Conservation (phyloP, 2,888 invertebrate genomes). For the Euzetes globulus region DNA sequence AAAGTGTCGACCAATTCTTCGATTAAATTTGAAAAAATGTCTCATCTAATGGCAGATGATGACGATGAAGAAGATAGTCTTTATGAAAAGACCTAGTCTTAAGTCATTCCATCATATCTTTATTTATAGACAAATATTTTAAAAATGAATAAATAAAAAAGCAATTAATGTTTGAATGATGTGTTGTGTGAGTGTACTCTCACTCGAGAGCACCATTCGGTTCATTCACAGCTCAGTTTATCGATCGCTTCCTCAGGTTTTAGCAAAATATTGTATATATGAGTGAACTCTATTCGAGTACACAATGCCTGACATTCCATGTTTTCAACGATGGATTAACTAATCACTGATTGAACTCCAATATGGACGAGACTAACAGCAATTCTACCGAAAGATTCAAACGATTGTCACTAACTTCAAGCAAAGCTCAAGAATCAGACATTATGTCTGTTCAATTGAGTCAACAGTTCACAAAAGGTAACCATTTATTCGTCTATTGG, state of each 20-base stretch:
- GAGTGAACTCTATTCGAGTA: slow-evolving; percentile 9
- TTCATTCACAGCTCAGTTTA: slow-evolving; percentile 5
- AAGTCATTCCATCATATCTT: neutral
- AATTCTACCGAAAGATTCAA: slow-evolving; percentile 24
- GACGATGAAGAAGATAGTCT: slow-evolving; percentile 30
- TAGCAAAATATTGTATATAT: neutral
- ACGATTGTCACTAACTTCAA: slow-evolving; percentile 39
- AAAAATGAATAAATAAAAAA: slow-evolving; percentile 1
- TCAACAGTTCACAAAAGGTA: slow-evolving; percentile 37
- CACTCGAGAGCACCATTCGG: slow-evolving; percentile 12
- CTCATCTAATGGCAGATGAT: slow-evolving; percentile 17
- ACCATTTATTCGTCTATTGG: too few relatives aligned
- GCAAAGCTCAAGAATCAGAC: slow-evolving; percentile 38
- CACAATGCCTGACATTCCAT: slow-evolving; percentile 13
- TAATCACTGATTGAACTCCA: neutral
- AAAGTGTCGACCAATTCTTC: slow-evolving; percentile 14
- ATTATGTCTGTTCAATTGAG: slow-evolving; percentile 36
- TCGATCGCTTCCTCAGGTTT: slow-evolving; percentile 1
- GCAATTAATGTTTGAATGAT: neutral
- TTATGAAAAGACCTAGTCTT: slow-evolving; percentile 27
- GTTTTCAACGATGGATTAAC: neutral
- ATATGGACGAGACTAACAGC: slow-evolving; percentile 25
- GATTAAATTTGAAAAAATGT: slow-evolving; percentile 15
- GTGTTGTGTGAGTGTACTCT: neutral
- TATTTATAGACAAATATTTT: neutral